Evolutionary conservation across 2,888 invertebrate species (phyloP).

Genomic region (Oxystoma pomonae): DNA sequence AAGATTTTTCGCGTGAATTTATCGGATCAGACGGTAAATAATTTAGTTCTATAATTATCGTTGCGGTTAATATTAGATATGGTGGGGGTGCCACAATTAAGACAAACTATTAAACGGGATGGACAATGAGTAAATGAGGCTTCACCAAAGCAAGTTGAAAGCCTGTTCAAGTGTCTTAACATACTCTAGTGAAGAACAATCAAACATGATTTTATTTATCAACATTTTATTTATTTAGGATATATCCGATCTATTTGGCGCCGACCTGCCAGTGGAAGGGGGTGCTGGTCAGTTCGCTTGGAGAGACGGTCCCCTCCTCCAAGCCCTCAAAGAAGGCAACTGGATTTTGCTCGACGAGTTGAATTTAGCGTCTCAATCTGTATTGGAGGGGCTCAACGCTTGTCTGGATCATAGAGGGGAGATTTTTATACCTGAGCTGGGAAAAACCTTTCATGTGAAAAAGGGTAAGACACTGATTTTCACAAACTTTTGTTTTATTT

Average conservation of each 20-base stretch:
- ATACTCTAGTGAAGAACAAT: too few species aligned
- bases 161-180: too few species aligned
- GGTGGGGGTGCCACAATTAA: too few species aligned
- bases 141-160: too few species aligned
- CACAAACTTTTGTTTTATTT: too few species aligned
- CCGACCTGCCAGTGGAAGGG: slow-evolving; percentile 93
- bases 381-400: slow-evolving; percentile 96
- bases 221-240: slow-evolving; percentile 57
- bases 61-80: too few species aligned
- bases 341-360: slow-evolving; percentile 98
- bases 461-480: slow-evolving; percentile 33
- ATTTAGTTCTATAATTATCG: not conserved
- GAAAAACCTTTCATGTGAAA: slow-evolving; percentile 75
- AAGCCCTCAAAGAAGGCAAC: slow-evolving; percentile 85
- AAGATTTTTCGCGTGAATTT: slow-evolving; percentile 90
- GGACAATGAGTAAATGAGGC: too few species aligned
- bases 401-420: slow-evolving; percentile 97
- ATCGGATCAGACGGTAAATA: slow-evolving; percentile 90
- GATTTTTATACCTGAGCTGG: slow-evolving; percentile 92
- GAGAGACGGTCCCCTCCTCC: slow-evolving; percentile 93
- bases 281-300: slow-evolving; percentile 87
- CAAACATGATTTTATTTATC: too few species aligned
- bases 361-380: slow-evolving; percentile 97
- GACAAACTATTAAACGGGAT: too few species aligned
- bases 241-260: slow-evolving; percentile 95